Evolutionary conservation across 2,797 vertebrate genomes (phyloP), one percentile per base, ranked within the genome.

Genomic region (Anableps anableps): DNA sequence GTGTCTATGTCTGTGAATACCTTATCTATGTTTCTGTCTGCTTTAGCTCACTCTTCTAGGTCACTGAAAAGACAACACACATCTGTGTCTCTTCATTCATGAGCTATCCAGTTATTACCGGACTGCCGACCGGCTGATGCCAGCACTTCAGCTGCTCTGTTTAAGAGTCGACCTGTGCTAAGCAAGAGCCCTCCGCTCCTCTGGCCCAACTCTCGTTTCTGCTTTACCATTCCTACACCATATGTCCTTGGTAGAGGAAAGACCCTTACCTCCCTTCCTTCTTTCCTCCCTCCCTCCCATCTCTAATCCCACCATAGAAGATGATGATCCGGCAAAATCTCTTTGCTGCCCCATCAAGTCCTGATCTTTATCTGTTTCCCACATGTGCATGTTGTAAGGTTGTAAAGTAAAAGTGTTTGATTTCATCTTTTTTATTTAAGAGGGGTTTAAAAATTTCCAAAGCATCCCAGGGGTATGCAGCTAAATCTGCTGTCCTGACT

Each of bases 251-350:
- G 78, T 92, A 50, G 89, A 76, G 81, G 79, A 89, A 90, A 92
- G 86, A 91, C 91, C 90, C 78, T 43, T 58, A 8, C 74, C 41
- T 38, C 38, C 29, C n/a, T 21, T n/a, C 26, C 38, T 2, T 2
- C 31, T 0, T 62, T 19, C 3, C 60, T 1, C 16, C 58, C 60
- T 62, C 29, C 6, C 16, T 17, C 70, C 68, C 51, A 19, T 68
- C n/a, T n/a, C 76, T 82, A 85, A 64, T 80, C 80, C 81, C 83
- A 83, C 11, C 23, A 5, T 17, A 6, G 80, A 93, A 94, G 91
- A 93, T 93, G 92, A 90, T 95, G 94, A 95, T 85, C 82, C 34
- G 76, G 90, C 93, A 94, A 80, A 92, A 92, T 88, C 80, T 83
- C 45, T 38, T 83, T 76, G 13, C 82, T 86, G 83, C 80, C 48